Evolutionary conservation across 1,140 invertebrate species (phyloP).

Genomic region (Caerostris darwini): DNA sequence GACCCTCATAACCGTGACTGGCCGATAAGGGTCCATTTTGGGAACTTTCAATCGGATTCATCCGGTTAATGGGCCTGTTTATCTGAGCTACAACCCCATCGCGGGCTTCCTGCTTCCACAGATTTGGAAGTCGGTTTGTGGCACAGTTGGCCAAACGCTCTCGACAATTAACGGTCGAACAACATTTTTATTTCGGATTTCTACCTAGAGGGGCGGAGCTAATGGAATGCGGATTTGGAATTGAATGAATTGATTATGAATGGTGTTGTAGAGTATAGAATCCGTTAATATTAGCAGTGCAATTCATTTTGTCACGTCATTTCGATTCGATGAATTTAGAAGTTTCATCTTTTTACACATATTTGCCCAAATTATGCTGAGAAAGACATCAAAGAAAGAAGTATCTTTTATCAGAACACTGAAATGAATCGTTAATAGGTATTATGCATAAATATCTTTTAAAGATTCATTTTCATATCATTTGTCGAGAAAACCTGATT

Average conservation of each 20-base stretch:
- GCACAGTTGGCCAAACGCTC: neutral
- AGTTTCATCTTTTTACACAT: no score
- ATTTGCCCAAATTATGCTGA: no score
- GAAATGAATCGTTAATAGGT: no score
- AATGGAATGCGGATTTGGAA: neutral
- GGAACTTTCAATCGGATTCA: neutral
- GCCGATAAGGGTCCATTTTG: slow-evolving; percentile 5
- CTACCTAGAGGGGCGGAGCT: neutral
- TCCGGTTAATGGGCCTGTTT: neutral
- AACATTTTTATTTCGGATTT: slow-evolving; percentile 1
- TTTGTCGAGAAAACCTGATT: no score
- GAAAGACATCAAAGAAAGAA: no score
- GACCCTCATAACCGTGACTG: neutral
- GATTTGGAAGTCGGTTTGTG: neutral
- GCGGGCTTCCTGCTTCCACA: neutral
- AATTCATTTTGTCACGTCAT: no score
- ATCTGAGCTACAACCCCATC: neutral
- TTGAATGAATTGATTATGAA: neutral
- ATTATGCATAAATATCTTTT: no score
- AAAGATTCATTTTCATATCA: no score
- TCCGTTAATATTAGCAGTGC: no score
- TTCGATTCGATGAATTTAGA: no score
- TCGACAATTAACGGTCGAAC: neutral
- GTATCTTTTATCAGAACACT: no score
- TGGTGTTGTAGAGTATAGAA: no score